Evolutionary conservation across 2,113 vertebrate genomes (phyloP).

Genomic region (Cyprinodon brontotheroides): DNA sequence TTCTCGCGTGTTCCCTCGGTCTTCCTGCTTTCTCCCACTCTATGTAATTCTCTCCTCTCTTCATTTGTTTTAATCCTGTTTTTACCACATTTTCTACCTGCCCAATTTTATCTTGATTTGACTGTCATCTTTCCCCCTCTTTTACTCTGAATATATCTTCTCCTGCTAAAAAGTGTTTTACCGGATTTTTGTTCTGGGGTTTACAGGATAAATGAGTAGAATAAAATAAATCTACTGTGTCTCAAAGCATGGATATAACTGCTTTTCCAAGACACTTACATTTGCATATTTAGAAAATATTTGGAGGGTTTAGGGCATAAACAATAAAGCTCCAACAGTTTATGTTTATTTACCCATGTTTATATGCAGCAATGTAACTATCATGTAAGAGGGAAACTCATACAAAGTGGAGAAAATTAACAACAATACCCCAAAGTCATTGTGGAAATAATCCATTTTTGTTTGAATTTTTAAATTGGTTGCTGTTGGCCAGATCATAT

Average conservation of each 20-base stretch:
- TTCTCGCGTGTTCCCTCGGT: conserved; percentile 52
- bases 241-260: conserved; percentile 18
- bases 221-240: conserved; percentile 2
- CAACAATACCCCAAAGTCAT: conserved; percentile 18
- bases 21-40: conserved; percentile 20
- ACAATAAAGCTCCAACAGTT: conserved; percentile 4
- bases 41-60: conserved; percentile 1
- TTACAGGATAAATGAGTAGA: conserved; percentile 30
- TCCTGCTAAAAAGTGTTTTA: conserved; percentile 12
- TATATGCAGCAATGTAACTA: conserved; percentile 4
- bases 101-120: conserved; percentile 35
- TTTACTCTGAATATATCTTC: conserved; percentile 14
- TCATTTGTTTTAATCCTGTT: conserved; percentile 10
- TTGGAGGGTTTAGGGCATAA: conserved; percentile 13
- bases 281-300: conserved; percentile 16
- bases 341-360: conserved; percentile 3
- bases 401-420: conserved; percentile 25
- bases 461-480: conserved; percentile 10
- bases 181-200: conserved; percentile 24
- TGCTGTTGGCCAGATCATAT: conserved; percentile 26
- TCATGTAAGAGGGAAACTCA: conserved; percentile 17
- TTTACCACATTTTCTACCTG: conserved; percentile 3
- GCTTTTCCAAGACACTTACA: conserved; percentile 20
- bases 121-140: not conserved
- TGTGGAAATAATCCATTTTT: conserved; percentile 24